These are phyloP conservation scores for Brachyptera risi DNA, from an alignment of 2,888 invertebrate species.

Conservation along the genomic window DNA sequence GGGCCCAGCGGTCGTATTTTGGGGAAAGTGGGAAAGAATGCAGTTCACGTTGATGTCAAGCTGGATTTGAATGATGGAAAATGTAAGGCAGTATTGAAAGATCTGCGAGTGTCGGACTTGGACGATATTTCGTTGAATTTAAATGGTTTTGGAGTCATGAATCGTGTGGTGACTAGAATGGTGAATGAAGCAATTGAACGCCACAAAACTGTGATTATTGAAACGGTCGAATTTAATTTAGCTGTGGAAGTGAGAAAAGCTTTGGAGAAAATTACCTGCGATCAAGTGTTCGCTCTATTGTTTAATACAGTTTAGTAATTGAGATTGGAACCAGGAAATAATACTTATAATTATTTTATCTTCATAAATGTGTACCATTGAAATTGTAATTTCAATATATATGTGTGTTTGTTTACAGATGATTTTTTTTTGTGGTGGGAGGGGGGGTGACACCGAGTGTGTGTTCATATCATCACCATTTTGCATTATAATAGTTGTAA, in stretches of 20 bases:
- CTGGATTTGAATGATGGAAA: neutral
- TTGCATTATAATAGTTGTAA: no score
- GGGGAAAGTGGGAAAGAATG: conserved; percentile 9
- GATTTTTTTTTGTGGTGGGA: no score
- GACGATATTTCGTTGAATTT: neutral
- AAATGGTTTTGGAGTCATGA: neutral
- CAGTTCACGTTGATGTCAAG: conserved; percentile 4
- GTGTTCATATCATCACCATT: no score
- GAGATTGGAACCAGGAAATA: neutral
- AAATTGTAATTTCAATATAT: no score
- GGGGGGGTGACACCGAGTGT: no score
- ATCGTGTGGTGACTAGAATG: neutral
- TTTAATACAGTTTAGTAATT: neutral
- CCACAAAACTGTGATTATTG: neutral
- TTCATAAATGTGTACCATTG: neutral
- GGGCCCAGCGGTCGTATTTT: neutral
- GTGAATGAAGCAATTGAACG: neutral
- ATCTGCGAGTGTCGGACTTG: neutral
- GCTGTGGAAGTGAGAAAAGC: neutral
- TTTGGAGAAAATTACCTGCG: neutral
- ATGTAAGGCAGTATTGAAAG: neutral
- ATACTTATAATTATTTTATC: neutral
- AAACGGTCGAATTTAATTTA: neutral
- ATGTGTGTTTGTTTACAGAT: neutral
- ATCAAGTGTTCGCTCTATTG: neutral